phyloP scores from a whole-genome alignment of 2,113 vertebrate genomes.

The Pachypanchax playfairii region DNA sequence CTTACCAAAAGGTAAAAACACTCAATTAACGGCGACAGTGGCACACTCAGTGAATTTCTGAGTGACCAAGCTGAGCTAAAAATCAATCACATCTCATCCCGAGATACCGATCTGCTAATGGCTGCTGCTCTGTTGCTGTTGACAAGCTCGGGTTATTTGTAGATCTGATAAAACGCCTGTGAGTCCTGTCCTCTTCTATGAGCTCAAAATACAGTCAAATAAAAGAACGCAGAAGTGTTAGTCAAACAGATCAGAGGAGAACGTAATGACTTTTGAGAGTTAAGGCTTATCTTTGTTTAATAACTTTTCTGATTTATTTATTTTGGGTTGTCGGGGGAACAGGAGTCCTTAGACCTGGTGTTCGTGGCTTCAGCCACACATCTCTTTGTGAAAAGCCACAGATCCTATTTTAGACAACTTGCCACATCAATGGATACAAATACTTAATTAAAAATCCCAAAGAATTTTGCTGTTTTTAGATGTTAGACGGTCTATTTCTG shows the following conservation, averaged over 20 bases:
- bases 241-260: not conserved
- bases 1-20: slow-evolving; percentile 21
- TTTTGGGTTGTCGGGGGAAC: too few species aligned
- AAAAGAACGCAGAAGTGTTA: not conserved
- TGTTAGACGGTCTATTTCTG: too few species aligned
- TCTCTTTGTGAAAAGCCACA: too few species aligned
- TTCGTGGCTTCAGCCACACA: too few species aligned
- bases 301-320: too few species aligned
- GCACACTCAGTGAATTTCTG: slow-evolving; percentile 11
- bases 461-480: too few species aligned
- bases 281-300: too few species aligned
- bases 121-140: slow-evolving; percentile 13
- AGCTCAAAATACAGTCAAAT: not conserved
- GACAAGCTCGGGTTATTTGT: slow-evolving; percentile 16
- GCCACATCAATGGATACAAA: too few species aligned
- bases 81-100: slow-evolving; percentile 42
- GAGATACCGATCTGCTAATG: slow-evolving; percentile 40
- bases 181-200: not conserved
- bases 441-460: too few species aligned
- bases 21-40: slow-evolving; percentile 19
- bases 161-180: slow-evolving; percentile 29
- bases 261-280: not conserved
- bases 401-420: too few species aligned
- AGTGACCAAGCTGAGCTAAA: slow-evolving; percentile 9
- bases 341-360: too few species aligned